phyloP scores from a whole-genome alignment of 2,797 vertebrate species.

The Silurus aristotelis region DNA sequence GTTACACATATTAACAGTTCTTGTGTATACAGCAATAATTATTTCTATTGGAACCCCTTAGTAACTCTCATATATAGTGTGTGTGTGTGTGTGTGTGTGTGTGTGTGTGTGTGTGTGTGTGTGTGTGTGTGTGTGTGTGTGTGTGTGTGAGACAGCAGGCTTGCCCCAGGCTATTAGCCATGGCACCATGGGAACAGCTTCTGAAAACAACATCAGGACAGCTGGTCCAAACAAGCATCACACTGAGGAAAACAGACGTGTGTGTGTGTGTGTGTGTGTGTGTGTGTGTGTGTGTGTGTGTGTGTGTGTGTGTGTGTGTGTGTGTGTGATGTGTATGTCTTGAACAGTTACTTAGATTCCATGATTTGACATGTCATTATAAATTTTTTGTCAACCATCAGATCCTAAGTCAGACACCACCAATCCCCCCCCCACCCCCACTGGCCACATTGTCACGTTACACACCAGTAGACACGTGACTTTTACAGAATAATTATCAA shows the following conservation, averaged over 20 bases:
- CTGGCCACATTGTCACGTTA: neutral
- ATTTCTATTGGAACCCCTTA: neutral
- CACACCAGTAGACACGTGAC: neutral
- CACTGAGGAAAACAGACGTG: neutral
- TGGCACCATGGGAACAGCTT: slow-evolving; percentile 38
- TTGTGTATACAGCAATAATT: neutral
- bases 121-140: neutral
- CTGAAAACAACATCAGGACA: slow-evolving; percentile 37
- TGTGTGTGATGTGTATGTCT: neutral
- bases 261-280: neutral
- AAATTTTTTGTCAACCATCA: neutral
- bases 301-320: neutral
- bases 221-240: slow-evolving; percentile 20
- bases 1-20: neutral
- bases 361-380: neutral
- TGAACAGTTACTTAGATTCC: neutral
- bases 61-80: neutral
- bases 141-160: neutral
- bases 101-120: neutral
- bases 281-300: neutral
- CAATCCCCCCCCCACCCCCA: neutral
- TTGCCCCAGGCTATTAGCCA: slow-evolving; percentile 19
- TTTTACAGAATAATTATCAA: neutral
- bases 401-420: neutral
- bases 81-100: neutral